These are phyloP conservation scores for Oncorhynchus nerka DNA, from an alignment of 2,113 vertebrate species.

Conservation along the genomic window DNA sequence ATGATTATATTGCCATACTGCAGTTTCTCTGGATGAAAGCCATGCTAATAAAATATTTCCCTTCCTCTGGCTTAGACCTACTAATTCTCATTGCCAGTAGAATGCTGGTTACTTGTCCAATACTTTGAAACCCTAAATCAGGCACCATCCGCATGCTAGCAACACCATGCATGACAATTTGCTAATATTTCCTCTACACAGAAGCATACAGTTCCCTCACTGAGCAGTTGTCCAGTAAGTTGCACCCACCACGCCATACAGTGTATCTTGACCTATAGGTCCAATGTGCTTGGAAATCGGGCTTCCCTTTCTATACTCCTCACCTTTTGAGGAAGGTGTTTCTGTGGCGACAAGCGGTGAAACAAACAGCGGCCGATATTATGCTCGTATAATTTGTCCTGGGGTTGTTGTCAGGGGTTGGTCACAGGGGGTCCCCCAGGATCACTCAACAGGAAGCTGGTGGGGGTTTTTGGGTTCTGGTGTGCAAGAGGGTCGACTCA, in stretches of 20 bases:
- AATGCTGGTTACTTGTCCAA: neutral
- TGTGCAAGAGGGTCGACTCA: neutral
- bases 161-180: constrained; percentile 55
- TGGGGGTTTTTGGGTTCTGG: neutral
- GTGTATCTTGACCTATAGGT: neutral
- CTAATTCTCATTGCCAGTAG: neutral
- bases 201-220: neutral
- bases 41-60: constrained; percentile 28
- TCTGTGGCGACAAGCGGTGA: neutral
- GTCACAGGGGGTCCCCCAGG: neutral
- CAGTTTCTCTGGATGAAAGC: constrained; percentile 24
- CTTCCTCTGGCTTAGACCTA: neutral
- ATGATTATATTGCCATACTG: too few species aligned
- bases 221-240: neutral
- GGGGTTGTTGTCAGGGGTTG: neutral
- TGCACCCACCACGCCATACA: neutral
- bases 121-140: constrained; percentile 6
- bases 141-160: constrained; percentile 41
- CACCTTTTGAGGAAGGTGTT: neutral
- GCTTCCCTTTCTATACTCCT: neutral
- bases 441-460: neutral
- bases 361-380: neutral
- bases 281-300: neutral
- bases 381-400: neutral
- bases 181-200: constrained; percentile 45